Evolutionary conservation across 2,888 invertebrate species (phyloP), one percentile per base, ranked within the genome.

Genomic region (Smittia sp.): DNA sequence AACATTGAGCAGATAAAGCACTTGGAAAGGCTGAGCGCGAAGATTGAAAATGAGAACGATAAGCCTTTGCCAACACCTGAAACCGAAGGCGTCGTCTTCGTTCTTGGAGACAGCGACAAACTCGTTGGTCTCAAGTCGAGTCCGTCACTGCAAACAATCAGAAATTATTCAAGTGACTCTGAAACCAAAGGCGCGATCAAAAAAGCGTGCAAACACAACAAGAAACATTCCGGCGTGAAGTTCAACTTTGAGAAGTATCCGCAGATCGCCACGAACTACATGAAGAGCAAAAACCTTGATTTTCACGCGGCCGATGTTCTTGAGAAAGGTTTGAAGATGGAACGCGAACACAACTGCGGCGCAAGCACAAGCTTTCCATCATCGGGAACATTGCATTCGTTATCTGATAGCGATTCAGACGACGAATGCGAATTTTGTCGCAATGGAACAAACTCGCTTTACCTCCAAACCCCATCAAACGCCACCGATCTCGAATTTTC

Each of bases 401-500:
- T 22, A 2, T 73, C 73, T 38, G 63, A 32, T 39, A 62, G 70
- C 22, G 74, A 75, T n/a, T 81, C 84, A 75, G 83, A 82, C 70
- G 84, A 84, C 75, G 84, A 85, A 76, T 79, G 80, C 38, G 82
- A 84, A 15, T 84, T 86, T 76, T 82, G 84, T 4, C 87, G 87
- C 74, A 82, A 83, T 77, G 84, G 84, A 76, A 85, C 85, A 76
- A 83, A 85, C 80, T 84, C 85, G 58, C 86, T 87, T 27, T 84
- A 86, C 76, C 81, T 91, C 54, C 90, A 91, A 79, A 91, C 91
- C 0, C 91, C 91, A 0, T 90, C 90, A 0, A 91, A 91, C 79
- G 91, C 91, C 38, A 90, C 91, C 0, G 91, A 91, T 78, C 85
- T 91, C 81, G 86, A 86, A 77, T 86, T 84, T 76, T 81, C 80